A percentile compares a stretch with the other conserved stretches of the same genome.
These are phyloP conservation scores for Acanthacorydalis orientalis DNA, from an alignment of 2,888 invertebrate genomes.

Conservation along the genomic window DNA sequence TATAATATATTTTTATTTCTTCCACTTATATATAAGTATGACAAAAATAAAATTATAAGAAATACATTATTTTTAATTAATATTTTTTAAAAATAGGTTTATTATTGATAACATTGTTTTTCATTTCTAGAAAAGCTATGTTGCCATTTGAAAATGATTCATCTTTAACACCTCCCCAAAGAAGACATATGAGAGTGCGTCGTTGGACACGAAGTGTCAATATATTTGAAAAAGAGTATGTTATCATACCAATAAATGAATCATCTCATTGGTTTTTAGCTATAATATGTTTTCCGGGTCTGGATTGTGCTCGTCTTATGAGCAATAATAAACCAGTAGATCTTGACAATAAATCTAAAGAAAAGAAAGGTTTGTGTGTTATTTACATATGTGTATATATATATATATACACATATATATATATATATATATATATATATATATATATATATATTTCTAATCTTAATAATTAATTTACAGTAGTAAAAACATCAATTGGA, in stretches of 20 bases:
- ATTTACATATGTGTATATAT: background rate
- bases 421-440: conserved; percentile 1
- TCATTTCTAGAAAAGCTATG: conserved; percentile 1
- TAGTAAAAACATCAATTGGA: conserved; percentile 30
- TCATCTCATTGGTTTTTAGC: conserved; percentile 97
- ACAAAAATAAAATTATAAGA: no score
- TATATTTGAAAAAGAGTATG: conserved; percentile 89
- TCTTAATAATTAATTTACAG: no score
- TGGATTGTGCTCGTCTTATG: conserved; percentile 52
- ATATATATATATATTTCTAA: no score
- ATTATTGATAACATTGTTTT: background rate
- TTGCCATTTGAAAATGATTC: conserved; percentile 48
- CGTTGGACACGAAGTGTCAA: conserved; percentile 96
- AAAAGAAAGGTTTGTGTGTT: conserved; percentile 29
- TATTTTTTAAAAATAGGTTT: no score
- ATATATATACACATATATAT: no score
- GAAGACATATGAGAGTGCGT: conserved; percentile 77
- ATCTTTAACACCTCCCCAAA: conserved; percentile 56
- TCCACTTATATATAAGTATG: background rate
- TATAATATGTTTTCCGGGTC: conserved; percentile 84
- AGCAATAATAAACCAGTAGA: conserved; percentile 44
- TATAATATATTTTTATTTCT: no score
- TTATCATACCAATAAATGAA: conserved; percentile 95
- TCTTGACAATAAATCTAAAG: conserved; percentile 16
- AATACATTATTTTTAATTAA: no score